These are phyloP conservation scores for Saxidomus purpurata DNA, from an alignment of 1,140 invertebrate species.

Conservation along the genomic window DNA sequence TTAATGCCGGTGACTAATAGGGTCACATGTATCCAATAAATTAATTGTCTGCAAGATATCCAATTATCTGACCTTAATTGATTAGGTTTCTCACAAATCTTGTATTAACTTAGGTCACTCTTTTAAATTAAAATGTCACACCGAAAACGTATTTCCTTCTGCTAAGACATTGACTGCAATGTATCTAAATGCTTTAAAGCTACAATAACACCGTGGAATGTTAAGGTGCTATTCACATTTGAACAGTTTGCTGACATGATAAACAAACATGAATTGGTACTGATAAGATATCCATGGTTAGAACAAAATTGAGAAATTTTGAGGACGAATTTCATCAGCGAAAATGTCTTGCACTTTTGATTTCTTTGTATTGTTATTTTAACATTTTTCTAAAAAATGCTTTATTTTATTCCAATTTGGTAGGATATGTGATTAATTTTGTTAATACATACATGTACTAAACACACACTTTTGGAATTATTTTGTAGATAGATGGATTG, in stretches of 20 bases:
- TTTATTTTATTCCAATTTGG: neutral
- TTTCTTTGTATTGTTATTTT: neutral
- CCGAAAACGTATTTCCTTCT: too few species aligned
- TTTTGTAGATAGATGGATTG: neutral
- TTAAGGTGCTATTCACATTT: neutral
- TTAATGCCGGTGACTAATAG: too few species aligned
- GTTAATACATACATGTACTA: neutral
- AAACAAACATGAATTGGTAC: neutral
- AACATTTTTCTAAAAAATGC: neutral
- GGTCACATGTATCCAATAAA: too few species aligned
- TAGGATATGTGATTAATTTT: neutral
- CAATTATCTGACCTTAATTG: too few species aligned
- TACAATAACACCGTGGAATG: neutral
- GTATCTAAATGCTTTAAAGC: neutral
- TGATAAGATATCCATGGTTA: neutral
- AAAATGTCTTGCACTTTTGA: neutral
- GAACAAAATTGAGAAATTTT: neutral
- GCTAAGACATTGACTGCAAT: too few species aligned
- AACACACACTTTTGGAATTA: neutral
- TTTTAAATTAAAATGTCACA: too few species aligned
- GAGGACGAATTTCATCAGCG: neutral
- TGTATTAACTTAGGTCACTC: too few species aligned
- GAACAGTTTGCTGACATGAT: neutral
- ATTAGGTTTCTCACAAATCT: too few species aligned
- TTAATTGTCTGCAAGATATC: too few species aligned